Percentiles rank a stretch among this genome's conserved stretches.
Conservation (phyloP, 2,888 invertebrate species). For the Amblyjoppa proteus region DNA sequence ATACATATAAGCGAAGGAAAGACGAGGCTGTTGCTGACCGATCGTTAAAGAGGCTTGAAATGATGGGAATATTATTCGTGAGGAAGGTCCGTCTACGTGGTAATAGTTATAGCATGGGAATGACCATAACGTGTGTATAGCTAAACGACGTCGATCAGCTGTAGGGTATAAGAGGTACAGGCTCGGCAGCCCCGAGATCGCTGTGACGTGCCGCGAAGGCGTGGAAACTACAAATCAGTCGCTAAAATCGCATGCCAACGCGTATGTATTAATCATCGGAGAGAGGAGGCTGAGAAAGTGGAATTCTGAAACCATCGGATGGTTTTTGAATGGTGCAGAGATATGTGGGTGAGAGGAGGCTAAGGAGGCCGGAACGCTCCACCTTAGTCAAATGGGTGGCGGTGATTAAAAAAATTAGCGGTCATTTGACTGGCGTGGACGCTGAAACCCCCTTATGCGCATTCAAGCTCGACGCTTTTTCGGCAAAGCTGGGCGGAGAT, state of each 20-base stretch:
- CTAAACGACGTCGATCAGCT: conserved; percentile 49
- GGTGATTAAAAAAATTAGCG: not conserved
- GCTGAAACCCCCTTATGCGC: not conserved
- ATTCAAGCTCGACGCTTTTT: not conserved
- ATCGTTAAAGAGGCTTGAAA: conserved; percentile 78
- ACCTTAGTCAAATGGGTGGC: not conserved
- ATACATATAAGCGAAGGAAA: conserved; percentile 24
- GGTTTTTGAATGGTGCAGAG: not conserved
- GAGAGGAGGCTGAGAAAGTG: not conserved
- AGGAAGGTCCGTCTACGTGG: conserved; percentile 63
- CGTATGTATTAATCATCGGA: conserved; percentile 67
- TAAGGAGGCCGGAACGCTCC: not conserved
- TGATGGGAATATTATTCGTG: conserved; percentile 81
- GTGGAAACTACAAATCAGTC: conserved; percentile 70
- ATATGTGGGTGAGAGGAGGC: not conserved
- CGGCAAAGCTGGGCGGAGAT: not conserved
- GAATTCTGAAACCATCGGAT: not conserved
- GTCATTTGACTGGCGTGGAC: not conserved
- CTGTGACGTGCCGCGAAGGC: conserved; percentile 63
- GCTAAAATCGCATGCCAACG: conserved; percentile 44
- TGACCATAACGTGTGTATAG: conserved; percentile 31
- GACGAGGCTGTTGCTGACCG: conserved; percentile 64
- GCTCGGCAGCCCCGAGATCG: conserved; percentile 32
- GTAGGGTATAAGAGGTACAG: conserved; percentile 42
- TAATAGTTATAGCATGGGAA: conserved; percentile 40